Percentiles rank a stretch among this genome's conserved stretches.
These are phyloP conservation scores for Phaetusa simplex DNA, from an alignment of 2,113 vertebrate species.

Conservation along the genomic window DNA sequence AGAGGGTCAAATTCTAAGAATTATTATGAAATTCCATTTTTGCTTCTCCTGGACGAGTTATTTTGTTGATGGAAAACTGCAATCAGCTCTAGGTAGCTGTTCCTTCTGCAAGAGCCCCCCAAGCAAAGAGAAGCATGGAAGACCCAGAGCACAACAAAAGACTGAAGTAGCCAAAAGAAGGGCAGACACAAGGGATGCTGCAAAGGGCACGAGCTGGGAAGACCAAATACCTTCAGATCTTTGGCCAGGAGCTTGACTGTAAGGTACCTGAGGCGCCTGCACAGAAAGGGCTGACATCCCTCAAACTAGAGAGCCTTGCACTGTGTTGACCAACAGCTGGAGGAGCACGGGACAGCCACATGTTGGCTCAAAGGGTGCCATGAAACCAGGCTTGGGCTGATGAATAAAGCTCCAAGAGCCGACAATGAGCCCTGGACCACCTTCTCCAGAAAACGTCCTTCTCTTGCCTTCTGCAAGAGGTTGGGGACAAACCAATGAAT, in stretches of 20 bases:
- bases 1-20: background rate
- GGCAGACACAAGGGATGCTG: background rate
- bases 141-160: background rate
- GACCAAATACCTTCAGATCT: background rate
- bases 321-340: background rate
- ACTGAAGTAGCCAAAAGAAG: background rate
- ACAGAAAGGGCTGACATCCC: background rate
- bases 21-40: background rate
- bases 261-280: background rate
- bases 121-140: background rate
- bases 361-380: background rate
- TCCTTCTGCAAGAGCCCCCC: background rate
- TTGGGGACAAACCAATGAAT: background rate
- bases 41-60: background rate
- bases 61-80: background rate
- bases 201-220: background rate
- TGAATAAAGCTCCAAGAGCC: background rate
- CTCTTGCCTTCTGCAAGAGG: background rate
- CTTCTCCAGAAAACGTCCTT: background rate
- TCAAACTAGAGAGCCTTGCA: background rate
- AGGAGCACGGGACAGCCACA: background rate
- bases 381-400: fast-evolving
- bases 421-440: fast-evolving
- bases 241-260: background rate
- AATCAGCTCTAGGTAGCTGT: background rate